These are phyloP conservation scores for Cactoblastis cactorum DNA, from an alignment of 2,888 invertebrate genomes.

Conservation along the genomic window DNA sequence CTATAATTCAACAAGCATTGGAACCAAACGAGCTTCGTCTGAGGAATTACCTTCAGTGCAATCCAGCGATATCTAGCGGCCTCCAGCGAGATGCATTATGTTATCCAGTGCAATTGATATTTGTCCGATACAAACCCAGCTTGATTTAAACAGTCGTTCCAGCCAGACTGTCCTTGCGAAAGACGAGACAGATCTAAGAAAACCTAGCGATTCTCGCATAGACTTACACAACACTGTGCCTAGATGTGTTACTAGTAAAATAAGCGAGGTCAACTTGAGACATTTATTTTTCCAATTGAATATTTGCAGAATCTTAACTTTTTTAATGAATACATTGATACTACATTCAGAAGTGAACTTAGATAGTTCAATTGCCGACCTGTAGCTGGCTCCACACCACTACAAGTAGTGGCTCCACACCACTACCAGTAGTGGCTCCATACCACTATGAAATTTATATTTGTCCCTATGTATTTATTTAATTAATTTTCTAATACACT, in stretches of 20 bases:
- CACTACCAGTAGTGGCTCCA: too few relatives aligned
- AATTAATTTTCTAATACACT: too few relatives aligned
- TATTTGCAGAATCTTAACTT: too few relatives aligned
- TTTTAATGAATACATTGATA: too few relatives aligned
- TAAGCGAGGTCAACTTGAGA: not conserved
- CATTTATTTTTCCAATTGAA: too few relatives aligned
- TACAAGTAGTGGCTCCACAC: too few relatives aligned
- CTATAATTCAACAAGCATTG: conserved; percentile 4
- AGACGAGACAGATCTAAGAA: not conserved
- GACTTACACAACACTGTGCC: not conserved
- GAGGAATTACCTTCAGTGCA: not conserved
- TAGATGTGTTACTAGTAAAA: not conserved
- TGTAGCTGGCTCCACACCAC: too few relatives aligned
- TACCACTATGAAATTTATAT: too few relatives aligned
- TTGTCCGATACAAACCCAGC: conserved; percentile 1
- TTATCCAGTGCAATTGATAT: not conserved
- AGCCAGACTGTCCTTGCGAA: not conserved
- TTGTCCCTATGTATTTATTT: too few relatives aligned
- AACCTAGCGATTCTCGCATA: not conserved
- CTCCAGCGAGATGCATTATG: not conserved
- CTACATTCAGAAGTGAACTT: too few relatives aligned
- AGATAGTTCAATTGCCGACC: too few relatives aligned
- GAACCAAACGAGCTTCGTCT: not conserved
- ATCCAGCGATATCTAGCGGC: not conserved
- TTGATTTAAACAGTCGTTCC: conserved; percentile 7